Conservation (phyloP, 2,797 vertebrate genomes). For the Macropodus opercularis region DNA sequence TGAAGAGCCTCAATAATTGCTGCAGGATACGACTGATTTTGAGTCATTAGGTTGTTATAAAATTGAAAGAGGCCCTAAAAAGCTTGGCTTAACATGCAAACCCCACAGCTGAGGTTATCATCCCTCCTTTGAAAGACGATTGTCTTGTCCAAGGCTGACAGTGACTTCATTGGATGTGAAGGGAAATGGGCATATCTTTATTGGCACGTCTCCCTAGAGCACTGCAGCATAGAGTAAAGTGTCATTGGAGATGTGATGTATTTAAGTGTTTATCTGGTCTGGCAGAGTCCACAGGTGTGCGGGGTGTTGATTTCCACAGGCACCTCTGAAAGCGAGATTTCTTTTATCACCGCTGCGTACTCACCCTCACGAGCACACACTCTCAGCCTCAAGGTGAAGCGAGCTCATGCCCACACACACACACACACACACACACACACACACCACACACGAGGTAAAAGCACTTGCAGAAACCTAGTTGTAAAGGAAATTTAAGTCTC, state of each 20-base stretch:
- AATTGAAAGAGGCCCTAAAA: conserved; percentile 40
- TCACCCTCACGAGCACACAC: conserved; percentile 21
- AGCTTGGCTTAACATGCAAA: conserved; percentile 17
- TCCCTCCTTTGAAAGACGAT: conserved; percentile 10
- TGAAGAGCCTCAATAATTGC: conserved; percentile 56
- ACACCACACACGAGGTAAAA: neutral
- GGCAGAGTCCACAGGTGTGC: conserved; percentile 72
- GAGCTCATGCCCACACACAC: neutral
- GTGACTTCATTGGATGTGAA: conserved; percentile 59
- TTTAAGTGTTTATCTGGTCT: conserved; percentile 68
- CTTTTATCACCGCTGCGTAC: conserved; percentile 36
- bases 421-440: neutral
- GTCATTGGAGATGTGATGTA: conserved; percentile 68
- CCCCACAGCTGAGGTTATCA: conserved; percentile 46
- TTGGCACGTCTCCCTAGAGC: conserved; percentile 65
- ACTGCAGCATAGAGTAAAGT: conserved; percentile 19
- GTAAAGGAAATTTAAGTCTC: conserved; percentile 37
- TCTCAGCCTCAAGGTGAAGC: conserved; percentile 21
- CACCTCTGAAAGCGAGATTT: conserved; percentile 33
- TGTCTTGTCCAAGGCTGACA: conserved; percentile 45
- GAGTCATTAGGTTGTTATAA: conserved; percentile 40
- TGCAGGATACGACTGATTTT: conserved; percentile 41
- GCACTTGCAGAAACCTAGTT: conserved; percentile 22
- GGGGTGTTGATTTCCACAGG: conserved; percentile 51
- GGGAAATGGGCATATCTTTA: conserved; percentile 61